phyloP scores from a whole-genome alignment of 2,797 vertebrate genomes.

The Otolemur crassicaudatus region DNA sequence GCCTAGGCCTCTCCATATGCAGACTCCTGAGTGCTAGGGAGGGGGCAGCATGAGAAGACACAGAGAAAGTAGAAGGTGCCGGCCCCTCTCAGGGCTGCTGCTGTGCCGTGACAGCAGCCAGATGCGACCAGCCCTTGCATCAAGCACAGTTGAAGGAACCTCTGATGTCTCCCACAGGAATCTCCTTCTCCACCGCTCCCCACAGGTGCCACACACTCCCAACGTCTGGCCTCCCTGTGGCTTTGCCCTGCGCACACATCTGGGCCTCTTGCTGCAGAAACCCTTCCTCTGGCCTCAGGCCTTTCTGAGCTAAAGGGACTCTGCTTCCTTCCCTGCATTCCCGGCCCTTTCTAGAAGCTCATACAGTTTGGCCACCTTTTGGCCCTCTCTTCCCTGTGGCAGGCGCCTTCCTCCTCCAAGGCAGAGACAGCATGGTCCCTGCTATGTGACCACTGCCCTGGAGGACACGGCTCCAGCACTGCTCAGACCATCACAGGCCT shows the following conservation, averaged over 20 bases:
- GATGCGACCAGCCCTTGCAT: background rate
- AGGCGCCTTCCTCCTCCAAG: background rate
- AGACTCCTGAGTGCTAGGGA: background rate
- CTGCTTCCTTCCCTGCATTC: background rate
- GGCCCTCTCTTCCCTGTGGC: background rate
- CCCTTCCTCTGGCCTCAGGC: background rate
- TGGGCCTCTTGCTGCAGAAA: background rate
- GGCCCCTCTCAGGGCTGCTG: background rate
- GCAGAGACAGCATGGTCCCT: background rate
- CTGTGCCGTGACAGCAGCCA: background rate
- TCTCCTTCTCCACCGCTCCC: background rate
- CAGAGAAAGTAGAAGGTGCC: background rate
- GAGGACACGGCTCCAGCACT: background rate
- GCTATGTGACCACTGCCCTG: no score
- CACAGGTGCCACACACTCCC: no score
- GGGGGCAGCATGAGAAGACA: background rate
- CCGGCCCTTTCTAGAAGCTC: background rate
- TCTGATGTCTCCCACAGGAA: no score
- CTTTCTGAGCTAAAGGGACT: background rate
- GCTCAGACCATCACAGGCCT: no score
- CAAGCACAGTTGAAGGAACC: no score
- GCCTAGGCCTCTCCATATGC: background rate
- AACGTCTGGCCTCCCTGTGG: background rate
- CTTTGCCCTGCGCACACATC: no score
- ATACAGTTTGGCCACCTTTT: background rate